These are phyloP conservation scores for Branchipolynoe longqiensis DNA, from an alignment of 2,888 invertebrate species.

Conservation along the genomic window DNA sequence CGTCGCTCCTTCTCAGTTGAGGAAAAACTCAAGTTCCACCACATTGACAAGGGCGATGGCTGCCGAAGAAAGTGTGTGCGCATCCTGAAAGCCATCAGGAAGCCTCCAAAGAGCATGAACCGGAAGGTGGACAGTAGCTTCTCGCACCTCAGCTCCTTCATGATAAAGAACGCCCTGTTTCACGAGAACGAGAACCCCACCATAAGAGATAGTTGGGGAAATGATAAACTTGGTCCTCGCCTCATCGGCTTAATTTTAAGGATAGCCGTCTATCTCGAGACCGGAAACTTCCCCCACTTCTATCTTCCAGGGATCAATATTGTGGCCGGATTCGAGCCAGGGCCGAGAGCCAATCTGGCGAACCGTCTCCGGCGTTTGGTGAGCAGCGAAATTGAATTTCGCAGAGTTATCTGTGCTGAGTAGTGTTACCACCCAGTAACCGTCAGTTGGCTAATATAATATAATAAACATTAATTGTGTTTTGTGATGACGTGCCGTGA, in stretches of 20 bases:
- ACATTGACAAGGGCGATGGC: constrained; percentile 57
- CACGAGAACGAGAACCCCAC: not conserved
- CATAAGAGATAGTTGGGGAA: not conserved
- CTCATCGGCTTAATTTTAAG: not conserved
- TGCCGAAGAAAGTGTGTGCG: constrained; percentile 59
- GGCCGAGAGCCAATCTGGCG: constrained; percentile 5
- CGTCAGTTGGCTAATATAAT: too few relatives aligned
- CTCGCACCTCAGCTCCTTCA: constrained; percentile 5
- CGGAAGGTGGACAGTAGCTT: constrained; percentile 17
- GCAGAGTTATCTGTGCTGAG: constrained; percentile 21
- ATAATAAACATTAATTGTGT: too few relatives aligned
- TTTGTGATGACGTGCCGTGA: too few relatives aligned
- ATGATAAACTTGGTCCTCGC: not conserved
- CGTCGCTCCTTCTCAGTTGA: constrained; percentile 54
- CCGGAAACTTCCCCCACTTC: constrained; percentile 23
- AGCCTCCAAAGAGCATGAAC: not conserved
- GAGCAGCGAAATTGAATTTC: constrained; percentile 43
- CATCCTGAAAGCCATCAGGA: constrained; percentile 54
- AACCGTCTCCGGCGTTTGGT: constrained; percentile 16
- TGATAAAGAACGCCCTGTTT: constrained; percentile 24
- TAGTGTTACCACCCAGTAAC: not conserved
- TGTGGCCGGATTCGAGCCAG: not conserved
- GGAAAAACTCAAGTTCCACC: constrained; percentile 57
- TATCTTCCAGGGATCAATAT: constrained; percentile 27
- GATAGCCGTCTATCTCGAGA: not conserved